phyloP scores from a whole-genome alignment of 37 sponge, comb jelly and placozoan species.

The Beroe ovata region DNA sequence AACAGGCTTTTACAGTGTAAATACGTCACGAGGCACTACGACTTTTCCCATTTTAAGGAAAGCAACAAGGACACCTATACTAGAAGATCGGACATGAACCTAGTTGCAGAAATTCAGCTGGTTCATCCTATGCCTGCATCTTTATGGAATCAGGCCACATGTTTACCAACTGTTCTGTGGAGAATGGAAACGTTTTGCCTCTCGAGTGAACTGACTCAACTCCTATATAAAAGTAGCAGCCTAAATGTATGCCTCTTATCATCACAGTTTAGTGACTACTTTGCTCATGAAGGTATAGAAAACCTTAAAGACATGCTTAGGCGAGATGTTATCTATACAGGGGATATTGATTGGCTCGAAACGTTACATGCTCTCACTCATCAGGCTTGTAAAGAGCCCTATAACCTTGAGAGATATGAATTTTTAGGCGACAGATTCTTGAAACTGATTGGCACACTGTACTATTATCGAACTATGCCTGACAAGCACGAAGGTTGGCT shows the following conservation, averaged over 20 bases:
- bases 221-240: background rate
- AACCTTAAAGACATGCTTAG: background rate
- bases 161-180: slow-evolving; percentile 87
- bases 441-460: slow-evolving; percentile 81
- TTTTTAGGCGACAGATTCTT: slow-evolving; percentile 91
- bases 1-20: slow-evolving; percentile 72
- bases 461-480: slow-evolving; percentile 65
- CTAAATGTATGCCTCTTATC: background rate
- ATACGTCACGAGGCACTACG: slow-evolving; percentile 69
- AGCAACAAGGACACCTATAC: background rate
- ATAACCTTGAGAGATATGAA: slow-evolving; percentile 90
- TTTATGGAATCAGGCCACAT: slow-evolving; percentile 71
- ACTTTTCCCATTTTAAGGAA: slow-evolving; percentile 27
- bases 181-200: slow-evolving; percentile 79
- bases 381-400: slow-evolving; percentile 73
- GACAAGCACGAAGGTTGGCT: slow-evolving; percentile 80
- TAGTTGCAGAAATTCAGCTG: slow-evolving; percentile 76
- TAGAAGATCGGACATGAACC: background rate
- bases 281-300: background rate
- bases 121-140: slow-evolving; percentile 72
- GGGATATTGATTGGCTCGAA: slow-evolving; percentile 44
- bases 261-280: slow-evolving; percentile 11
- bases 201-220: slow-evolving; percentile 70
- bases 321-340: slow-evolving; percentile 1
- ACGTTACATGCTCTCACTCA: slow-evolving; percentile 80